A percentile compares a stretch with the other conserved stretches of the same genome.
phyloP scores from a whole-genome alignment of 2,113 vertebrate species.

The Myiopsitta monachus region DNA sequence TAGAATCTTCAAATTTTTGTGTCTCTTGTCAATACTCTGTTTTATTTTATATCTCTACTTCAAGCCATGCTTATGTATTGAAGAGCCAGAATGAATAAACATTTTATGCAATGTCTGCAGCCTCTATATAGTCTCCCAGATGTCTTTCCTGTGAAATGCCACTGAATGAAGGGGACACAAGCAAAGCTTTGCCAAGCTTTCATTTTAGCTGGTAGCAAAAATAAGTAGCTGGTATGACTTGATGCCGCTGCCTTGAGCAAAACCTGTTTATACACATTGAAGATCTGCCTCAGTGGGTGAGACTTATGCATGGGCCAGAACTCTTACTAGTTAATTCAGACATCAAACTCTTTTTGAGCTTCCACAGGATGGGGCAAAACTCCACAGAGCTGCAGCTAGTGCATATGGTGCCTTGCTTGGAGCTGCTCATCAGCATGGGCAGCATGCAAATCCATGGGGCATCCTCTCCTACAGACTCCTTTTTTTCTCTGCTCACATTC shows the following conservation, averaged over 20 bases:
- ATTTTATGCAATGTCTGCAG: not conserved
- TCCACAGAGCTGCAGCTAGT: rapidly evolving
- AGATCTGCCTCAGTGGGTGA: not conserved
- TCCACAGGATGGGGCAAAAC: not conserved
- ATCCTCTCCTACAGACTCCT: not conserved
- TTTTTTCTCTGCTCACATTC: not conserved
- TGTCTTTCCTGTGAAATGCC: not conserved
- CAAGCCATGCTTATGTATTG: not conserved
- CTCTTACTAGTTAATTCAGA: not conserved
- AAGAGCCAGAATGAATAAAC: not conserved
- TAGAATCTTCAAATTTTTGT: slow-evolving; percentile 40
- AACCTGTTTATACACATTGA: not conserved
- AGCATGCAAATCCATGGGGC: rapidly evolving
- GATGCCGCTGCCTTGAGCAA: not conserved
- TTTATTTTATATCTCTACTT: not conserved
- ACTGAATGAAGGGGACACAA: not conserved
- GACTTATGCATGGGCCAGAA: not conserved
- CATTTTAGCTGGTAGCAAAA: not conserved
- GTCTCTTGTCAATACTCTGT: slow-evolving; percentile 41
- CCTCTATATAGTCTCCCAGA: not conserved
- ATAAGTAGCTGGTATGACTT: not conserved
- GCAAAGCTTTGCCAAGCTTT: not conserved
- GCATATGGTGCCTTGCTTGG: not conserved
- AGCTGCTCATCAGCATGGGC: rapidly evolving
- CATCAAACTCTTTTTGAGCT: not conserved